Evolutionary conservation across 2,888 invertebrate genomes (phyloP).

Genomic region (Allacma fusca): DNA sequence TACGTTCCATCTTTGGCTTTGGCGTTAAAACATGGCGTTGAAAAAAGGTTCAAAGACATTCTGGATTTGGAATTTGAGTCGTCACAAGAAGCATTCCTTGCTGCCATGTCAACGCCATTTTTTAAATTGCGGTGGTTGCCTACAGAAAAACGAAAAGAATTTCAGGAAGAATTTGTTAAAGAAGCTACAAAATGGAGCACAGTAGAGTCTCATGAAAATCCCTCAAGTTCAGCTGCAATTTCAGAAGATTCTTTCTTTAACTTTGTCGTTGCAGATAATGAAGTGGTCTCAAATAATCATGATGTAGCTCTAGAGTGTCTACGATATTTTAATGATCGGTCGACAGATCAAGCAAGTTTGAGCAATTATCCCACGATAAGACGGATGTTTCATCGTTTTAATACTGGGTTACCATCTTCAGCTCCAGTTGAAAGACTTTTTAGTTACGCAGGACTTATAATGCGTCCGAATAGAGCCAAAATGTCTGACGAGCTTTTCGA

Average conservation of each 20-base stretch:
- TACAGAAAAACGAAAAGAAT: too few relatives aligned
- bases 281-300: too few relatives aligned
- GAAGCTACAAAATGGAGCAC: too few relatives aligned
- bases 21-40: slow-evolving; percentile 19
- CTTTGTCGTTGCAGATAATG: too few relatives aligned
- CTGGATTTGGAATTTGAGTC: not conserved
- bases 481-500: slow-evolving; percentile 32
- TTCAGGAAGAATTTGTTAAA: too few relatives aligned
- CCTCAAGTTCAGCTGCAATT: too few relatives aligned
- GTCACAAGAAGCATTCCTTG: slow-evolving; percentile 3
- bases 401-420: slow-evolving; percentile 35
- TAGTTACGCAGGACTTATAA: slow-evolving; percentile 24
- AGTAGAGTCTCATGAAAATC: too few relatives aligned
- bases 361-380: not conserved
- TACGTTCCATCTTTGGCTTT: too few relatives aligned
- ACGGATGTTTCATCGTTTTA: slow-evolving; percentile 23
- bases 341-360: not conserved
- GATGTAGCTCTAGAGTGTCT: not conserved
- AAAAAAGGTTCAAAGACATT: slow-evolving; percentile 14
- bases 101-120: slow-evolving; percentile 38
- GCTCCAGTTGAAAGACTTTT: slow-evolving; percentile 40
- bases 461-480: slow-evolving; percentile 2
- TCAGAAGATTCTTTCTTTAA: too few relatives aligned
- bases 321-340: not conserved
- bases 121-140: slow-evolving; percentile 47